Conservation (phyloP, 2,888 invertebrate genomes). For the Ochlodes sylvanus region DNA sequence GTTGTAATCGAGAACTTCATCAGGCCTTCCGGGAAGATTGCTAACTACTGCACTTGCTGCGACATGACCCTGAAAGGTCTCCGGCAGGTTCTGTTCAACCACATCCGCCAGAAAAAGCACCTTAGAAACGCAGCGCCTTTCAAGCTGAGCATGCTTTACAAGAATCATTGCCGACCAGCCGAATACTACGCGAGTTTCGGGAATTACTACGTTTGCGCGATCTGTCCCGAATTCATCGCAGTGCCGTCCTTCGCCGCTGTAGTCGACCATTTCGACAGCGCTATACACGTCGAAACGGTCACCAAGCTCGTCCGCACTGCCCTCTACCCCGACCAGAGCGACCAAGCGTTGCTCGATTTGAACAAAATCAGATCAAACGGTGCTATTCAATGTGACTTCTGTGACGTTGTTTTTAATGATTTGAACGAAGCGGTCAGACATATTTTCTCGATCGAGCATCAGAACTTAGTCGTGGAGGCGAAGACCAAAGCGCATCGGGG, state of each 20-base stretch:
- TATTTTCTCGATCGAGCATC: constrained; percentile 65
- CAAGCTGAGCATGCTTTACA: constrained; percentile 69
- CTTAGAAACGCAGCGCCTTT: constrained; percentile 75
- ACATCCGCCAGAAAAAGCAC: constrained; percentile 80
- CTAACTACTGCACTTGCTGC: constrained; percentile 75
- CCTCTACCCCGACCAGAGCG: constrained; percentile 57
- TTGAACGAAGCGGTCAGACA: constrained; percentile 62
- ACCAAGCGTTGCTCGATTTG: constrained; percentile 54
- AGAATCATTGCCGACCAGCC: constrained; percentile 71
- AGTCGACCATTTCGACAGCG: constrained; percentile 74
- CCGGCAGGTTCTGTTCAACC: constrained; percentile 76
- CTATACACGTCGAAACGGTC: constrained; percentile 65
- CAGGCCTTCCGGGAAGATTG: constrained; percentile 73
- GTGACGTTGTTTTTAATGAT: constrained; percentile 60
- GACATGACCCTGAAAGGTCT: constrained; percentile 79
- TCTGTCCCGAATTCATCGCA: constrained; percentile 69
- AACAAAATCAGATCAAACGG: constrained; percentile 58
- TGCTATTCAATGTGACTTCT: constrained; percentile 60
- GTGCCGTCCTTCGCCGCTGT: constrained; percentile 75
- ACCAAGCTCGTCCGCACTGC: constrained; percentile 66
- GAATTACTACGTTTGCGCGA: constrained; percentile 72
- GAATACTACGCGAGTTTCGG: constrained; percentile 80
- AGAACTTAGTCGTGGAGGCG: constrained; percentile 59
- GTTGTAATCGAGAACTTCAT: constrained; percentile 80
- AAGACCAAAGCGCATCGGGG: constrained; percentile 60